Evolutionary conservation across 2,113 vertebrate species (phyloP).

Genomic region (Psilopogon haemacephalus): DNA sequence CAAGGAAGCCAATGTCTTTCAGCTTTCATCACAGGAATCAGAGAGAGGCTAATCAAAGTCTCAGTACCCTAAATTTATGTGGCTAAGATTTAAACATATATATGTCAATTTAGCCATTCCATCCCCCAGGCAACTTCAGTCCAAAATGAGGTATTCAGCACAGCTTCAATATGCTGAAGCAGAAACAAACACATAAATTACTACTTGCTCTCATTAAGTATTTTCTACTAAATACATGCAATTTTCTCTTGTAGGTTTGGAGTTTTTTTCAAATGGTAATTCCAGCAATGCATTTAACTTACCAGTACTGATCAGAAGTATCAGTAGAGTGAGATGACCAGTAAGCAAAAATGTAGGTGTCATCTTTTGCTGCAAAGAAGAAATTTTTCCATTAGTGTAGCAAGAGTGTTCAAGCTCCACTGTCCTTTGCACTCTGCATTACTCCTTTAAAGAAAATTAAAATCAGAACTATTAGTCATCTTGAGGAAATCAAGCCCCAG

Average conservation of each 20-base stretch:
- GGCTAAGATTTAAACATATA: neutral
- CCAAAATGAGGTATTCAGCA: neutral
- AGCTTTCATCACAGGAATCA: neutral
- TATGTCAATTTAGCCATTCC: neutral
- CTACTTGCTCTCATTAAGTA: neutral
- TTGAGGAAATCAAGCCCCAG: neutral
- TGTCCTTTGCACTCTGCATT: neutral
- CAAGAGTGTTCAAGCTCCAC: neutral
- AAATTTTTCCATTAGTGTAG: neutral
- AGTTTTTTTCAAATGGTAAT: neutral
- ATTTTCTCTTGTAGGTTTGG: rapidly evolving
- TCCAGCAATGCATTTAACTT: constrained; percentile 32
- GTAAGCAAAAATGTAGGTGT: constrained; percentile 16
- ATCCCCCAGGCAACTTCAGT: neutral
- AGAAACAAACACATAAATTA: neutral
- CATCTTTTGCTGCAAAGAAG: constrained; percentile 69
- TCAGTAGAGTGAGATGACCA: constrained; percentile 35
- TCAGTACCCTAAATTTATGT: neutral
- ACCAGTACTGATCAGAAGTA: constrained; percentile 63
- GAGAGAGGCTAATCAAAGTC: neutral
- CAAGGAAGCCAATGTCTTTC: neutral
- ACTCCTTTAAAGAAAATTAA: neutral
- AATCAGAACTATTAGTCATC: neutral
- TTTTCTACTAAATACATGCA: neutral
- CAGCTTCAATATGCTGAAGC: neutral